Base-by-base conservation (phyloP, 2,888 invertebrate species). In the Pheosia tremula region DNA sequence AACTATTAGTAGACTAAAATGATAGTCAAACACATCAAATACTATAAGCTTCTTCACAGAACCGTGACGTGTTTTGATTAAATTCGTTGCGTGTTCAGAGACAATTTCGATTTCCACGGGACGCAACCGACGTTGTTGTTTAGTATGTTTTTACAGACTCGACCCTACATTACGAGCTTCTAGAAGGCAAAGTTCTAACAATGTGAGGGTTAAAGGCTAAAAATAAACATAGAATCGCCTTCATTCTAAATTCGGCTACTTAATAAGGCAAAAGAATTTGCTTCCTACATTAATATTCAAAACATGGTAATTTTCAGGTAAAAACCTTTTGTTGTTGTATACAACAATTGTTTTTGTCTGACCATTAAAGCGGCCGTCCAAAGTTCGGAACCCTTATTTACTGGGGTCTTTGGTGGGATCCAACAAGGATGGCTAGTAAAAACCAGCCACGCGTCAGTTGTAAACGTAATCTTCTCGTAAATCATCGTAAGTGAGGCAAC, bases 401-500 rank as follows among this genome's bases (percentile, higher is more conserved):
- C 36, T n/a, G 10, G 24, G 45, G 36, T 9, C 56, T 11, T 56
- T 45, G 13, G 45, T n/a, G 5, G 39, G 56, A 7, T n/a, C n/a
- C 56, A 41, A 56, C 24, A 43, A 24, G 7, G 56, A 11, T 11
- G 24, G 61, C 60, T 58, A 66, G 61, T 73, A 70, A 72, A 71
- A 76, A 74, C 65, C 63, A 68, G 36, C 62, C 64, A 62, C 65
- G 61, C 69, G 63, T 61, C 64, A 55, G 53, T 68, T 64, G 56
- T 49, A 63, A 71, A 69, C 47, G 67, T 63, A 66, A 70, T 70
- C 62, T 66, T 67, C 62, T 62, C 72, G 62, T 76, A 76, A 74
- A 76, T 74, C 74, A 76, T 68, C 70, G 68, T 63, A 59, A 56
- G 54, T 52, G 65, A 75, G 68, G 58, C 68, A 67, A 73, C 67